A percentile compares a stretch with the other conserved stretches of the same genome.
Conservation (phyloP, 1,140 invertebrate genomes). For the Dreissena polymorpha region DNA sequence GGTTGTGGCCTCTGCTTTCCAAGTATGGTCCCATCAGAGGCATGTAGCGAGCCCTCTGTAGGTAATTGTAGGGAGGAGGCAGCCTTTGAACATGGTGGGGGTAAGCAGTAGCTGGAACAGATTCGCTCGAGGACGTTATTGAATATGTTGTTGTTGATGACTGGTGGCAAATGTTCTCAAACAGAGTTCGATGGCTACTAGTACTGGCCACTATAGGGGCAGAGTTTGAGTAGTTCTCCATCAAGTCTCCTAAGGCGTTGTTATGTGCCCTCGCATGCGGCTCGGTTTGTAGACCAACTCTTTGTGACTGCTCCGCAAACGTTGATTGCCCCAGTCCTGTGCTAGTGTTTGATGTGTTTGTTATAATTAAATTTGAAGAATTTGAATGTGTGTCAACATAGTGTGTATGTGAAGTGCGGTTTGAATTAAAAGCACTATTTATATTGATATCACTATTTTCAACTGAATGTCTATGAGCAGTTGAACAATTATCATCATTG, state of each 20-base stretch:
- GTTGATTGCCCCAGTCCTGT: too few relatives aligned
- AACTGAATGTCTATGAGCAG: too few relatives aligned
- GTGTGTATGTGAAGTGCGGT: too few relatives aligned
- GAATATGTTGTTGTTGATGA: not conserved
- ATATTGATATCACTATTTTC: too few relatives aligned
- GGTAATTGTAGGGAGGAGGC: constrained; percentile 18
- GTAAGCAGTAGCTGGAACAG: constrained; percentile 4
- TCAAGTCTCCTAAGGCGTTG: not conserved
- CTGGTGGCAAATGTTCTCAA: constrained; percentile 36
- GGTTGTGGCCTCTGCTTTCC: constrained; percentile 32
- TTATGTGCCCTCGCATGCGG: too few relatives aligned
- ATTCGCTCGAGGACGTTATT: not conserved
- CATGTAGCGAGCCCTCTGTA: constrained; percentile 28
- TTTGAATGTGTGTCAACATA: too few relatives aligned
- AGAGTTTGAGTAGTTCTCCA: not conserved
- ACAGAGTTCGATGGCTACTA: constrained; percentile 32
- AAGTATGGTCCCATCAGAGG: constrained; percentile 31
- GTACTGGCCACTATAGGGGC: constrained; percentile 29
- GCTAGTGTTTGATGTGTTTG: too few relatives aligned
- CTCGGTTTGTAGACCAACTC: too few relatives aligned
- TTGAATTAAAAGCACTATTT: too few relatives aligned
- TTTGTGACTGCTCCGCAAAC: too few relatives aligned
- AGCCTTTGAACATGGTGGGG: not conserved
- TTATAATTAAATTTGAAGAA: too few relatives aligned
- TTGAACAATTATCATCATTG: too few relatives aligned